A percentile compares a stretch with the other conserved stretches of the same genome.
phyloP scores from a whole-genome alignment of 2,797 vertebrate genomes.

The Rhodeus uyekii region DNA sequence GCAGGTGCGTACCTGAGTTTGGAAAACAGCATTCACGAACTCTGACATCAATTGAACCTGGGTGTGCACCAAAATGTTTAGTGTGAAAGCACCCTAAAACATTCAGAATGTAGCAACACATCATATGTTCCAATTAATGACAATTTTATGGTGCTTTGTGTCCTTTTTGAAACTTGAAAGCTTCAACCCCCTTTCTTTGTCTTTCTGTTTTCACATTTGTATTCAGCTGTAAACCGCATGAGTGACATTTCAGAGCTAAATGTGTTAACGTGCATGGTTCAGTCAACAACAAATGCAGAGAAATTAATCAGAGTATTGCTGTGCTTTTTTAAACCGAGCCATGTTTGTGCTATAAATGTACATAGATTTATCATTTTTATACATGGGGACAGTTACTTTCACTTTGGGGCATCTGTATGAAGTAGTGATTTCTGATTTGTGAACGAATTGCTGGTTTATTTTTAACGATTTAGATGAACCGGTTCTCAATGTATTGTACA shows the following conservation, averaged over 20 bases:
- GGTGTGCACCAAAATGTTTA: neutral
- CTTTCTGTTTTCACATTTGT: neutral
- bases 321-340: neutral
- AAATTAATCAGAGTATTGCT: slow-evolving; percentile 8
- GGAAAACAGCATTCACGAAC: neutral
- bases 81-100: neutral
- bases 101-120: neutral
- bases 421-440: neutral
- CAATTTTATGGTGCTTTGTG: neutral
- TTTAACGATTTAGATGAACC: neutral
- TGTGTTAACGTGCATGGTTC: slow-evolving; percentile 17
- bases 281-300: slow-evolving; percentile 21
- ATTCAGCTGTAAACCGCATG: slow-evolving; percentile 29
- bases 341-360: neutral
- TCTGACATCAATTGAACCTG: neutral
- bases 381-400: neutral
- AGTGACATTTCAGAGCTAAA: slow-evolving; percentile 31
- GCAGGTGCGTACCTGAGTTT: neutral
- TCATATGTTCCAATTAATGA: neutral
- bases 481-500: neutral
- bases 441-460: neutral
- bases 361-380: neutral
- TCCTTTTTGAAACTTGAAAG: neutral
- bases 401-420: neutral
- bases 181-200: neutral